Evolutionary conservation across 2,888 invertebrate species (phyloP).

Genomic region (Nezara viridula): DNA sequence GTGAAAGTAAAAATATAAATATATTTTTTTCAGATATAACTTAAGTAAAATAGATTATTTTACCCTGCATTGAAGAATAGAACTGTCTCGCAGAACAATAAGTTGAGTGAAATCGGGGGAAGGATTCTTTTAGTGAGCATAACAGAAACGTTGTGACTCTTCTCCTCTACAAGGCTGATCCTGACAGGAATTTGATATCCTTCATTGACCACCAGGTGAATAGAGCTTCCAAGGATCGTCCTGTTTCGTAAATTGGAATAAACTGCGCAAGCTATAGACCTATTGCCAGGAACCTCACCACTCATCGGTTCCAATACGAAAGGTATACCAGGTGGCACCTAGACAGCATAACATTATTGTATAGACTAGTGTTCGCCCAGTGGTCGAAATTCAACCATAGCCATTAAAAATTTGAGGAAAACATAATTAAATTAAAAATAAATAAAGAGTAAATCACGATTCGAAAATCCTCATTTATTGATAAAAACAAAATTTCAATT

Average conservation of each 20-base stretch:
- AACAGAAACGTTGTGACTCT: constrained; percentile 46
- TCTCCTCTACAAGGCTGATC: constrained; percentile 56
- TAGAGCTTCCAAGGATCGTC: neutral
- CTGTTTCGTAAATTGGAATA: constrained; percentile 67
- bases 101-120: constrained; percentile 58
- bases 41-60: no score
- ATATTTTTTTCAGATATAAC: no score
- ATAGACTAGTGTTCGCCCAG: no score
- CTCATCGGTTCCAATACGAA: constrained; percentile 72
- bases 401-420: no score
- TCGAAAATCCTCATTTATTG: no score
- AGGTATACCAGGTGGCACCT: constrained; percentile 71
- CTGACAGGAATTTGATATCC: constrained; percentile 56
- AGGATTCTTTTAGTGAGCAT: constrained; percentile 61
- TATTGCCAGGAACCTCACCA: constrained; percentile 73
- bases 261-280: constrained; percentile 71
- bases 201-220: constrained; percentile 51
- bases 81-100: constrained; percentile 57
- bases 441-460: no score
- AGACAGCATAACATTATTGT: constrained; percentile 61
- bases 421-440: no score
- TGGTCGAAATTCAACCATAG: no score
- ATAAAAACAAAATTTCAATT: no score
- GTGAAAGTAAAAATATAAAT: no score
- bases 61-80: constrained; percentile 62